Evolutionary conservation across 37 sponge, comb jelly and placozoan species (phyloP), one percentile per base, ranked within the genome.

Genomic region (Halichondria panicea): DNA sequence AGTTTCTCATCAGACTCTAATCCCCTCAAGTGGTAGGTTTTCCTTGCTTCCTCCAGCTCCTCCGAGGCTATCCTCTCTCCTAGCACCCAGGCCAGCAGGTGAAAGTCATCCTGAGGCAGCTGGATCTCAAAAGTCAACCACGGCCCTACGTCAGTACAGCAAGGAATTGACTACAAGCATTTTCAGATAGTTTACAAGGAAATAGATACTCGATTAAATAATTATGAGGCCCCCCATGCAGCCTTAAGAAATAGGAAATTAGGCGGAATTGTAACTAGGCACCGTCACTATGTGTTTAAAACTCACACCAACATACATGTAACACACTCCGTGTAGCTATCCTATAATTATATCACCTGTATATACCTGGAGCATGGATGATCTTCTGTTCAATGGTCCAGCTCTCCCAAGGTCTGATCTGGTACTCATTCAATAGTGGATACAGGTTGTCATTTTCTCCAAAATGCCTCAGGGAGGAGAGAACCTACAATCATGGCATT

Each of bases 121-220:
- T 94, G 95, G 40, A 94, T 84, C 66, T 94, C 95, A 81, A 94
- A 94, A 12, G 95, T 94, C 3, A 75, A 66, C 95, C 95, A 94
- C 9, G 95, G 95, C 6, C 95, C 85, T 79, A 25, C 24, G 24
- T 37, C 19, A 55, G 35, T 55, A 37, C 12, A 64, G 7, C 8
- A 40, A 64, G 22, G 31, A 64, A 6, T 12, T 9, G 6, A 66
- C 36, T 38, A 25, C 34, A 66, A 36, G 66, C 38, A 38, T 15
- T 48, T 48, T 48, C 11, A 18, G 15, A 48, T 48, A 11, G 52
- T 48, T 11, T 15, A n/a, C n/a, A n/a, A n/a, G n/a, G n/a, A n/a
- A n/a, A n/a, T n/a, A n/a, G n/a, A n/a, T n/a, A n/a, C n/a, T n/a
- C n/a, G n/a, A n/a, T n/a, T n/a, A n/a, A n/a, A n/a, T n/a, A n/a